phyloP scores from a whole-genome alignment of 2,797 vertebrate species.

The Lerista edwardsae region DNA sequence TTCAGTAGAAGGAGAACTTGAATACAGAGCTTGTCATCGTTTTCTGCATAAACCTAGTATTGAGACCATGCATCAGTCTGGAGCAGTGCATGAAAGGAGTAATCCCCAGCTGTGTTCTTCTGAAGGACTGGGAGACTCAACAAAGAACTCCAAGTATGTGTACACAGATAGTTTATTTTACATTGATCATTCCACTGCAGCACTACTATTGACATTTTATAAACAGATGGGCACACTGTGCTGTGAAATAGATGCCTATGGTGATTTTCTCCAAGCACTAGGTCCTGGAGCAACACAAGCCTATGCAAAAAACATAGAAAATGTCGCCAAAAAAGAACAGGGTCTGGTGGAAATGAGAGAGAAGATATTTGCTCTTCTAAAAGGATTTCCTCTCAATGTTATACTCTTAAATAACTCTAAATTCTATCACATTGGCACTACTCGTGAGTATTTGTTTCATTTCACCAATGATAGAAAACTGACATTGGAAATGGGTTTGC shows the following conservation, averaged over 20 bases:
- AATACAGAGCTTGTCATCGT: conserved; percentile 76
- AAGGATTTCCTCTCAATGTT: conserved; percentile 85
- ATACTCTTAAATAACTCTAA: conserved; percentile 90
- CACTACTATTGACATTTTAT: conserved; percentile 80
- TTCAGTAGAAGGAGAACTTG: conserved; percentile 71
- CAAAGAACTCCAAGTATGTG: conserved; percentile 76
- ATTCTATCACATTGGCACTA: conserved; percentile 94
- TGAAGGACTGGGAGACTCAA: neutral
- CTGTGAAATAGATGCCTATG: conserved; percentile 95
- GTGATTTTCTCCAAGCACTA: conserved; percentile 94
- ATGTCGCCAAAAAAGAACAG: conserved; percentile 76
- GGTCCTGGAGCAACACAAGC: conserved; percentile 83
- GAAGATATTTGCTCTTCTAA: conserved; percentile 84
- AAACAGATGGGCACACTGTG: conserved; percentile 78
- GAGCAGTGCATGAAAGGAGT: conserved; percentile 77
- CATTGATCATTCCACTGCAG: conserved; percentile 79
- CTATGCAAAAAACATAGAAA: conserved; percentile 79
- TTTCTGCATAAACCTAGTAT: conserved; percentile 94
- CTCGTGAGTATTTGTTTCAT: conserved; percentile 89
- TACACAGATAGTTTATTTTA: conserved; percentile 98
- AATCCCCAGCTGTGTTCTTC: neutral
- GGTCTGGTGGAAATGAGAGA: conserved; percentile 78
- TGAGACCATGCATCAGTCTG: conserved; percentile 77
- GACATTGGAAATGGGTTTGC: conserved; percentile 83
- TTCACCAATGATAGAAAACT: conserved; percentile 80